Base-by-base conservation (phyloP, 2,113 vertebrate genomes). In the Nothobranchius furzeri region DNA sequence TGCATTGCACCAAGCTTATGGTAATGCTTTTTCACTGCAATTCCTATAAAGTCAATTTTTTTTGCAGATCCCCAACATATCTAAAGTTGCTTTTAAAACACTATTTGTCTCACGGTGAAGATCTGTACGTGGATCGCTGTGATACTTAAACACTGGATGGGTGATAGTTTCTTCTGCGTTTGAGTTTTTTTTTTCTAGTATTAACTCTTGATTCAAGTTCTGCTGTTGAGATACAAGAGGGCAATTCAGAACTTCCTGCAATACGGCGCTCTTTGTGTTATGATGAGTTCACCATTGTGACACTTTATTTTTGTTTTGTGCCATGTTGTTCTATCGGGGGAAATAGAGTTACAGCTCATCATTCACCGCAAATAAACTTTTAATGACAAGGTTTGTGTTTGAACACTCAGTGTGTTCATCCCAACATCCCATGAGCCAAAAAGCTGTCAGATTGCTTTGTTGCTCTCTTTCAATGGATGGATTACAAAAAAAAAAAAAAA, bases 1-100 rank as follows among this genome's bases (percentile, higher is more conserved):
- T 93, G 93, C 91, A 89, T 90, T 92, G 91, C 92, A 92, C 92
- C 91, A 89, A 90, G 91, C 92, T 93, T 93, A 94, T 93, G 93
- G 89, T 93, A 93, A 94, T 93, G 91, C 90, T 93, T 93, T 93
- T 93, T 90, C 84, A 86, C 82, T 87, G 87, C 90, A 86, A 84
- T 90, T 91, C 89, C 91, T 84, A 90, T 92, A 88, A 90, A 89
- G 84, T 89, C 73, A 87, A 87, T 90, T 40, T 40, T 37, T 89
- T 50, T 87, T 87, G 82, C 79, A 87, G 81, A 90, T 85, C 77
- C 75, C 78, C 75, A 78, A 89, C 76, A 85, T 85, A 84, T 85
- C 85, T 88, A 87, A 90, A 90, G 84, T 90, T 90, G 80, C 71
- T 87, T 88, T 90, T 80, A 83, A 89, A 89, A 87, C 73, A 73